Base-by-base conservation (phyloP, 1,140 invertebrate genomes). In the Drosophila melanica region DNA sequence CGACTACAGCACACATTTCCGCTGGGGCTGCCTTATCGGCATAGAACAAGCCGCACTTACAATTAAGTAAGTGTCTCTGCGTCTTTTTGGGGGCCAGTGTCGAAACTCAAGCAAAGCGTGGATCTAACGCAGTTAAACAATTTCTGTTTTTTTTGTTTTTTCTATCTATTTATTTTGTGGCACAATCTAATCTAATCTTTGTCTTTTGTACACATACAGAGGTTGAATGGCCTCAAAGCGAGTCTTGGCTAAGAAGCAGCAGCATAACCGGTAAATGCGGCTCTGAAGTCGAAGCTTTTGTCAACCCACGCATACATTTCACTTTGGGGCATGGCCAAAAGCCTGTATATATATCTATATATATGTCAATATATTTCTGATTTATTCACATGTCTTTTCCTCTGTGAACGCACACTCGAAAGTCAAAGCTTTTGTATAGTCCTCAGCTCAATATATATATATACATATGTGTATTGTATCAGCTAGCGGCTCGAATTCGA, bases 251-350 rank as follows among this genome's bases (percentile, higher is more conserved):
- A 44, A 12, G 58, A 42, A 68, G 42, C 66, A 79, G 62, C 27
- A 27, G 27, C 27, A 27, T 27, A 80, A 80, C 69, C 84, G 80
- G 84, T 87, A 87, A 72, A 76, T 59, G 60, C 27, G 54, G 59
- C 68, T 53, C 50, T 60, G 27, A 60, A 59, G 68, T 23, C 14
- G 16, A 53, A 53, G 50, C 50, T 53, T 82, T 89, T 85, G 84
- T 89, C 85, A 89, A 89, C 85, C 84, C 84, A 89, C 84, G 84
- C 84, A 89, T 89, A 84, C 84, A 89, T 89, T 89, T 87, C 84
- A 89, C 77, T 87, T 82, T 76, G 70, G 66, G 66, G 57, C 65
- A 64, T 73, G 33, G 33, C 33, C 9, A 35, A 9, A 35, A 35
- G 45, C 12, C 35, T 20, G 35, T 23, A 30, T 30, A 11, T 55